Conservation (phyloP, 2,113 vertebrate genomes). For the Nematolebias whitei region DNA sequence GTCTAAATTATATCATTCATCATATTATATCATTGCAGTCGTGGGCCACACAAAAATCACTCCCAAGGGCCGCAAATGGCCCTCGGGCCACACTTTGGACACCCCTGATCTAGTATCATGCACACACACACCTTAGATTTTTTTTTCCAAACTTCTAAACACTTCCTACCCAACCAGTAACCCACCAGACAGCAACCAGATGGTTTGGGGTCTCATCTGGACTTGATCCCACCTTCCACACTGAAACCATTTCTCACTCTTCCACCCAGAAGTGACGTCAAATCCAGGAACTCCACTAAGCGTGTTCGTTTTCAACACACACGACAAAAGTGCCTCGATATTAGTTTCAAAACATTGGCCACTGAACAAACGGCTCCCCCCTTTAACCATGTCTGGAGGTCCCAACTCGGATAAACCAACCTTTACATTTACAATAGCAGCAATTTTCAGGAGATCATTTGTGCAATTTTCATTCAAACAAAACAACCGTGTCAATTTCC, state of each 20-base stretch:
- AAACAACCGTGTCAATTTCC: slow-evolving; percentile 42
- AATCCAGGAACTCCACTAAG: slow-evolving; percentile 3
- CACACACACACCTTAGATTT: slow-evolving; percentile 3
- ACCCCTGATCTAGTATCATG: neutral
- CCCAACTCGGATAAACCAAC: neutral
- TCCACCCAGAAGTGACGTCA: too few relatives aligned
- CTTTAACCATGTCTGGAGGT: neutral
- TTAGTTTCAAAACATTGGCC: slow-evolving; percentile 26
- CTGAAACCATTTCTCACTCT: too few relatives aligned
- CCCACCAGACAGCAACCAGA: slow-evolving; percentile 29
- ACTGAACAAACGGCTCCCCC: slow-evolving; percentile 24
- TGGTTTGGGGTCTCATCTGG: neutral
- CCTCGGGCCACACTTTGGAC: too few relatives aligned
- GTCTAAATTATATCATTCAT: too few relatives aligned
- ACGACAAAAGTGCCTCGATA: slow-evolving; percentile 56
- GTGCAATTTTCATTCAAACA: slow-evolving; percentile 68
- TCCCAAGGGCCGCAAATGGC: too few relatives aligned
- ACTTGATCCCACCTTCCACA: neutral
- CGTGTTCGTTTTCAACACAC: slow-evolving; percentile 17
- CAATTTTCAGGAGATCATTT: slow-evolving; percentile 62
- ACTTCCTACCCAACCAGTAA: slow-evolving; percentile 24
- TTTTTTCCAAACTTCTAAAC: slow-evolving; percentile 13
- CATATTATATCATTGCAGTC: too few relatives aligned
- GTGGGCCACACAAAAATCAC: too few relatives aligned
- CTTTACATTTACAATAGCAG: slow-evolving; percentile 56